Base-by-base conservation (phyloP, 2,113 vertebrate genomes). In the Sprattus sprattus region DNA sequence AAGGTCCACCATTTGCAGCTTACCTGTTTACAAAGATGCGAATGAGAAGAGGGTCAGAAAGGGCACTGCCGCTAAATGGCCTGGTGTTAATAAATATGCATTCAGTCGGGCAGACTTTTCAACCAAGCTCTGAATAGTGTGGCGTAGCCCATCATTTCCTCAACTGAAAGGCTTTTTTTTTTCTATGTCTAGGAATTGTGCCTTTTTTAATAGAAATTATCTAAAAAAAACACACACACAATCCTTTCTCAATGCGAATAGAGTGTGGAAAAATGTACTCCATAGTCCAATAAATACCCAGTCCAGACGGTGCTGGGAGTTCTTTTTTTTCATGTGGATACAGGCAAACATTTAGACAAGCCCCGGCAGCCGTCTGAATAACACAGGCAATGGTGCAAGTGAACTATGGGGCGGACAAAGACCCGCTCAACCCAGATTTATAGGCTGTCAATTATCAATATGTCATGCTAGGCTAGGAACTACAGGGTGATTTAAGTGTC, bases 251-350 rank as follows among this genome's bases (percentile, higher is more conserved):
- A 87, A 57, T 80, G 50, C 85, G 49, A 85, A 82, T 78, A 39
- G 80, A 83, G 67, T 83, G 80, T 85, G 81, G 64, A 87, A 87
- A 87, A 80, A 87, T 87, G 81, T 87, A 46, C 6, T 85, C 39
- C 54, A 78, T 64, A 82, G 81, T 20, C 81, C 83, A 84, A 47
- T 82, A 83, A 88, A 28, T 71, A 50, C 82, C 64, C 64, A 39
- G 39, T 15, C 84, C 81, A 83, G 87, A 83, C 64, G 50, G 71
- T 81, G 20, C 81, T 87, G 32, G 67, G 81, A 50, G 49, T 75
- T 18, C 13, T 78, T 52, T 50, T 32, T 28, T 28, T 25, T 71
- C 20, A 45, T 84, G 81, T 20, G 39, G 64, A 87, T 49, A n/a
- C 45, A 44, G 44, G 60, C 83, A 84, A 75, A 47, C 44, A 84